Evolutionary conservation across 2,797 vertebrate genomes (phyloP), one percentile per base, ranked within the genome.

Genomic region (Myotis daubentonii): DNA sequence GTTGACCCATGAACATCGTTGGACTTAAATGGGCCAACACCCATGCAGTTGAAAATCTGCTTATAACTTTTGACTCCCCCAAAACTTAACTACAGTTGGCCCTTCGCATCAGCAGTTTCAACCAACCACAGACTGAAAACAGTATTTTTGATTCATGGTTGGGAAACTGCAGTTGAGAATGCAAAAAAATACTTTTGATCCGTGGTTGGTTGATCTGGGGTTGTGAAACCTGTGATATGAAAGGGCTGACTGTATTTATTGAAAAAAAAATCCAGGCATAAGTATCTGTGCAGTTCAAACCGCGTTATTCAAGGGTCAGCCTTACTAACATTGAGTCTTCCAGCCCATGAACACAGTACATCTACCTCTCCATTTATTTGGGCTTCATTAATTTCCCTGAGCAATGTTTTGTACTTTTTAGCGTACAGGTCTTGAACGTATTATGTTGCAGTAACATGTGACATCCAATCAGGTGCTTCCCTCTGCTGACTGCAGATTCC

Each of bases 401-500:
- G 44, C 47, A 57, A 30, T 53, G 9, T 79, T 79, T 94, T 93
- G 20, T 53, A 53, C 30, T 76, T 88, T 88, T 76, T 19, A 47
- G 55, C 65, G 33, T 38, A 70, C 8, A 74, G 25, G 11, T 87
- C 36, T 92, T 87, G n/a, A 92, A 83, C 4, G 38, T 79, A 76
- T 30, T 62, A n/a, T 84, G 47, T 80, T 47, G 13, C n/a, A 36
- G 3, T 94, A 76, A 84, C 68, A 28, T 23, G 47, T 53, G 74
- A 75, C 30, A 91, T 87, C 57, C 25, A 89, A 28, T 93, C 25
- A 86, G 41, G 30, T 51, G 25, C 47, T 95, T 92, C 33, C 30
- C 38, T 95, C 47, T 89, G 79, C 47, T 91, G 51, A 94, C 55
- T 71, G 22, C 3, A 75, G 79, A 88, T 87, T 62, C 79, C 55